These are phyloP conservation scores for Cotesia typhae DNA, from an alignment of 1,140 invertebrate species.

Conservation along the genomic window DNA sequence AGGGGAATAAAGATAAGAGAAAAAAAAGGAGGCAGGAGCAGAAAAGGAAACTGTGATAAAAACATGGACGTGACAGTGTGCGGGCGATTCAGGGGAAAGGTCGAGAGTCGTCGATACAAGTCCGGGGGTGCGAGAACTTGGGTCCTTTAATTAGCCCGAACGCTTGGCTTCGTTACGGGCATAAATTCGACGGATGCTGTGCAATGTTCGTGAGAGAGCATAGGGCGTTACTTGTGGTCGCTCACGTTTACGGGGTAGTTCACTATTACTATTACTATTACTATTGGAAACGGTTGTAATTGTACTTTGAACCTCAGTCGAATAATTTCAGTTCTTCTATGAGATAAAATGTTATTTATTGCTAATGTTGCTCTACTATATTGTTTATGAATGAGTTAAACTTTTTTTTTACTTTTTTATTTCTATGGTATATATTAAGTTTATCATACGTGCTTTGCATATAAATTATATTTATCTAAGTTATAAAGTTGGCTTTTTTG, in stretches of 20 bases:
- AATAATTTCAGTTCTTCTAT: neutral
- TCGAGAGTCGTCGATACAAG: slow-evolving; percentile 31
- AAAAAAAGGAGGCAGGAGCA: slow-evolving; percentile 26
- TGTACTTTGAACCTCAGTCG: neutral
- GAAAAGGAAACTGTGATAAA: slow-evolving; percentile 32
- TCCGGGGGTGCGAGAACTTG: slow-evolving; percentile 32
- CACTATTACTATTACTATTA: neutral
- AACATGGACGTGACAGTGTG: slow-evolving; percentile 19
- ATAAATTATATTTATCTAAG: too few relatives aligned
- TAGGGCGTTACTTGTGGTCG: slow-evolving; percentile 9
- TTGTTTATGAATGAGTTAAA: neutral
- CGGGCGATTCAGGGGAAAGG: neutral
- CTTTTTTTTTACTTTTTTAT: neutral
- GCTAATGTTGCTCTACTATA: too few relatives aligned
- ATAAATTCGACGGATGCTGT: slow-evolving; percentile 22
- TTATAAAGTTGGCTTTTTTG: neutral
- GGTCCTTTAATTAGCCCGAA: slow-evolving; percentile 36
- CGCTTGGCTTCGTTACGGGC: slow-evolving; percentile 29
- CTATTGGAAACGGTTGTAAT: neutral
- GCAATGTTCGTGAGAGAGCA: slow-evolving; percentile 3
- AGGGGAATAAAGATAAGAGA: slow-evolving; percentile 10
- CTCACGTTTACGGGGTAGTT: slow-evolving; percentile 12
- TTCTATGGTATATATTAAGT: too few relatives aligned
- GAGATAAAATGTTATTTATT: too few relatives aligned
- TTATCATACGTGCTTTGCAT: too few relatives aligned